These are phyloP conservation scores for Gila orcuttii DNA, from an alignment of 2,113 vertebrate genomes.

Conservation along the genomic window DNA sequence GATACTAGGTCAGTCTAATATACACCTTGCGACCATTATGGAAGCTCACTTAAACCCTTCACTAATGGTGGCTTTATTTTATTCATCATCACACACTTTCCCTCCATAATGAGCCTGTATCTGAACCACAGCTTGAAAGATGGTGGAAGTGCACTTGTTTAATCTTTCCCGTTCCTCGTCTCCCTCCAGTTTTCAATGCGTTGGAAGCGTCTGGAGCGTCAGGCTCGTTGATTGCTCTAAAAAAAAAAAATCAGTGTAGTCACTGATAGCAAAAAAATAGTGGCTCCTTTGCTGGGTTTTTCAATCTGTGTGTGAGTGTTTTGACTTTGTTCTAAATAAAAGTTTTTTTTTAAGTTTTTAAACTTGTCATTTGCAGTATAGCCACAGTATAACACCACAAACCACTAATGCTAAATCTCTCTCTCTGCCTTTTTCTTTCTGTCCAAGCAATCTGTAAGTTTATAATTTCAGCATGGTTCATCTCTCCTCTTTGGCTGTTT, in stretches of 20 bases:
- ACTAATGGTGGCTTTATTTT: background rate
- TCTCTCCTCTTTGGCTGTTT: background rate
- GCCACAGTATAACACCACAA: background rate
- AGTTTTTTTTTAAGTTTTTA: background rate
- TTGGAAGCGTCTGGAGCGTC: conserved; percentile 52
- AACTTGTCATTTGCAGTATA: background rate
- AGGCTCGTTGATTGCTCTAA: conserved; percentile 58
- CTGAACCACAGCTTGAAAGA: conserved; percentile 52
- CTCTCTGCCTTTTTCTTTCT: background rate
- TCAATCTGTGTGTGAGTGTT: background rate
- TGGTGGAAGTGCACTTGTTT: conserved; percentile 42
- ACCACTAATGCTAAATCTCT: conserved; percentile 33
- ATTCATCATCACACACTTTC: background rate
- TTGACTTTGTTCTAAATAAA: background rate
- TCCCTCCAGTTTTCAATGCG: conserved; percentile 31
- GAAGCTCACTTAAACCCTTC: background rate
- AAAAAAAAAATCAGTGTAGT: conserved; percentile 48
- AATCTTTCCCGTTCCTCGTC: conserved; percentile 46
- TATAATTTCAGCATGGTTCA: background rate
- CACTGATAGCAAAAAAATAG: conserved; percentile 39
- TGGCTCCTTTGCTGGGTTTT: background rate
- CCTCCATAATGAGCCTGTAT: conserved; percentile 51
- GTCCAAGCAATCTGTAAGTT: background rate
- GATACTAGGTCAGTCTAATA: background rate
- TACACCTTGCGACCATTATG: background rate